Base-by-base conservation (phyloP, 1,140 invertebrate species). In the Zaprionus africanus region DNA sequence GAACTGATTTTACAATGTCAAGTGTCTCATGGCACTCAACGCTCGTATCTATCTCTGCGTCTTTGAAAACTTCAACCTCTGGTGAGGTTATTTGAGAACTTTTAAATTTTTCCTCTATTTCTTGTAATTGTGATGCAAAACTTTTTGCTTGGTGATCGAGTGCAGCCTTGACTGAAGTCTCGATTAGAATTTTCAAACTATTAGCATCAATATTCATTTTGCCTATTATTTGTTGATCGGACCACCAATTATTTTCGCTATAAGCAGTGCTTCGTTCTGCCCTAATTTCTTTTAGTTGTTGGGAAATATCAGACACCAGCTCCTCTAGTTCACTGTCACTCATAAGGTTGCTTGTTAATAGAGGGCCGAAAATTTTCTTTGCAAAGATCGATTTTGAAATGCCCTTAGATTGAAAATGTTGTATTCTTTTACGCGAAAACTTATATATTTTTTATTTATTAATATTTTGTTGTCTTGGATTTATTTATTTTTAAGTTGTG, bases 1-100 rank as follows among this genome's bases (percentile, higher is more conserved):
- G 49, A 1, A 80, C 6, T 15, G 43, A 81, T 26, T 85, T 82
- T 5, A 85, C n/a, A 19, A 78, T 62, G 24, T 78, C 63, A 12
- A 78, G 17, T 11, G 66, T 19, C 62, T 79, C 79, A 4, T 78
- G 65, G 51, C 66, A 80, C 9, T 58, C 2, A 38, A 72, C 19
- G 24, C 51, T 46, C 26, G 36, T 4, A 36, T 19, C 28, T 28
- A 72, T 78, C 26, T 67, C 62, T 26, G 28, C 51, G 31, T 65
- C 58, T 36, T 49, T 61, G 31, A 56, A 68, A 19, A 24, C 49
- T 49, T 64, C 67, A 31, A 41, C 46, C 31, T 60, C 24, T 36
- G 54, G 28, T 17, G 15, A 17, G 26, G 26, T 46, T 46, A 46
- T 46, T 19, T 41, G 4, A 41, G 38, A n/a, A 41, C 38, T 41